Conservation (phyloP, 1,140 invertebrate species). For the Trichogramma pretiosum region DNA sequence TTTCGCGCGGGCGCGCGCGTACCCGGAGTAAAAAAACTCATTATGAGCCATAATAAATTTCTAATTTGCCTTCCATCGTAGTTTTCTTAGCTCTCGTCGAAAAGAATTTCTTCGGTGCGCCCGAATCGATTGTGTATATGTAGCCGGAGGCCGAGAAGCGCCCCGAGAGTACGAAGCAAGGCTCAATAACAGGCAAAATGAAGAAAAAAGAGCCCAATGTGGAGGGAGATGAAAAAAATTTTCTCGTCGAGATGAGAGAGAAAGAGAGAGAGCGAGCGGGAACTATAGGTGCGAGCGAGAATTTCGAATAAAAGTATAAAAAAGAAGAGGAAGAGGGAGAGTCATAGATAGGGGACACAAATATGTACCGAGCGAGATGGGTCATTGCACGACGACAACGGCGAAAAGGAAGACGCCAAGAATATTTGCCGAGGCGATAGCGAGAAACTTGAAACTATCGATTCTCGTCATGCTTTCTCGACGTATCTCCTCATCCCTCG, state of each 20-base stretch:
- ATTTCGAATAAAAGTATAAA: constrained; percentile 11
- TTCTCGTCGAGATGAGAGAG: not conserved
- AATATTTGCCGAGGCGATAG: constrained; percentile 14
- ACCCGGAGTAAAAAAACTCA: constrained; percentile 11
- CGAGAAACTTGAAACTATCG: constrained; percentile 14
- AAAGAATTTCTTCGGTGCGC: too few species aligned
- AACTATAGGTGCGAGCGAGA: not conserved
- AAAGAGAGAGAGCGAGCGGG: not conserved
- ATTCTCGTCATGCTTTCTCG: constrained; percentile 14
- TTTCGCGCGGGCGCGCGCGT: not conserved
- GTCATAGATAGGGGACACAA: constrained; percentile 1
- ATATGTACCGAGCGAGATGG: constrained; percentile 11
- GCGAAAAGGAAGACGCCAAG: not conserved
- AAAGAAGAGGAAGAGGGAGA: not conserved
- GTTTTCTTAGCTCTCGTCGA: not conserved
- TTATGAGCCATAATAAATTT: constrained; percentile 12
- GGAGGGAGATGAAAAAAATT: not conserved
- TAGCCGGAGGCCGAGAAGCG: not conserved
- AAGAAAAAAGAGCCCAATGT: not conserved
- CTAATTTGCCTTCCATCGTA: constrained; percentile 7
- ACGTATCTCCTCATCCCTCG: constrained; percentile 7
- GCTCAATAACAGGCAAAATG: constrained; percentile 8
- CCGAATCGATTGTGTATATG: constrained; percentile 11
- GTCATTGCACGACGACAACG: not conserved
- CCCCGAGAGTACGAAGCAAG: not conserved